Conservation (phyloP, 2,888 invertebrate species). For the Hemistola chrysoprasaria region DNA sequence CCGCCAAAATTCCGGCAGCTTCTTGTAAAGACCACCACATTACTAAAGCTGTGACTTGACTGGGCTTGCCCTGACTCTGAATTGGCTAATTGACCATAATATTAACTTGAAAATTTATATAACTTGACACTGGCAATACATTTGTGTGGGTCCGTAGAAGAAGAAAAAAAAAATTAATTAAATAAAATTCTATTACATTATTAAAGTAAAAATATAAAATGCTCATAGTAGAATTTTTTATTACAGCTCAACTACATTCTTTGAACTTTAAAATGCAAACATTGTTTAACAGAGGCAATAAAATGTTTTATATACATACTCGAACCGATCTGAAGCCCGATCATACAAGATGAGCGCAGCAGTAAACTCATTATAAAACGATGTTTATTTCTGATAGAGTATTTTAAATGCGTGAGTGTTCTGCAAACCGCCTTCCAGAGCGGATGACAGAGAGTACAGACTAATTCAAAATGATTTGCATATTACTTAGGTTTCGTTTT, state of each 20-base stretch:
- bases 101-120: no score
- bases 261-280: conserved; percentile 22
- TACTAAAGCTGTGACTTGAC: no score
- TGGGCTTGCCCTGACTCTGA: no score
- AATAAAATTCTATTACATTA: no score
- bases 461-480: conserved; percentile 26
- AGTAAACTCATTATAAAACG: conserved; percentile 23
- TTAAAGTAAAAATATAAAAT: no score
- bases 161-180: no score
- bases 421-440: conserved; percentile 2
- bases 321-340: conserved; percentile 2
- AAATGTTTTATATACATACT: conserved; percentile 12
- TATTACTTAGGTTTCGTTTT: conserved; percentile 21
- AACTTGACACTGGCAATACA: no score
- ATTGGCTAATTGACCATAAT: no score
- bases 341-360: conserved; percentile 6
- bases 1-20: no score
- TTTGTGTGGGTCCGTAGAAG: no score
- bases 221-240: background rate
- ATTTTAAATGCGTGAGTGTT: conserved; percentile 15
- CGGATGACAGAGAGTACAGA: conserved; percentile 4
- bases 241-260: conserved; percentile 15
- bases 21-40: no score
- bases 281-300: conserved; percentile 7
- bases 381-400: conserved; percentile 20